These are phyloP conservation scores for Drosophila pallidifrons DNA, from an alignment of 1,140 invertebrate species.

Conservation along the genomic window DNA sequence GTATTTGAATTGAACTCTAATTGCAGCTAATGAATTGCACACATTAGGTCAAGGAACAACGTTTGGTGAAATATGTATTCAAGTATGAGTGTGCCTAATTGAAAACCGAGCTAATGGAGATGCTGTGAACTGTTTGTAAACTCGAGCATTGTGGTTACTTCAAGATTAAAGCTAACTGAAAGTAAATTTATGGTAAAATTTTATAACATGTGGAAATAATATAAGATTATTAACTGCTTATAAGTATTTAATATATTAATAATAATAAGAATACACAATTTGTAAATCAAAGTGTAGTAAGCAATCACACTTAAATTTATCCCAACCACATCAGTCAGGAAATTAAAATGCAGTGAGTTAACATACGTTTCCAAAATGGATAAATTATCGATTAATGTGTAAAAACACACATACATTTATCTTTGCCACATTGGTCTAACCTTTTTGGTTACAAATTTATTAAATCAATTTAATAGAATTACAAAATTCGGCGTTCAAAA, in stretches of 20 bases:
- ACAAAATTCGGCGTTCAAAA: background rate
- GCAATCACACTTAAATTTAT: too few species aligned
- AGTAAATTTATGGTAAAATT: background rate
- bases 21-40: conserved; percentile 74
- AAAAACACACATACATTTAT: background rate
- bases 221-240: background rate
- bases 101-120: conserved; percentile 54
- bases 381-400: background rate
- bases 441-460: background rate
- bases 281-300: too few species aligned
- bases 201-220: background rate
- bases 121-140: conserved; percentile 67
- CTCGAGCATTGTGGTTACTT: background rate
- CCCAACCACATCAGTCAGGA: too few species aligned
- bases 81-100: conserved; percentile 19
- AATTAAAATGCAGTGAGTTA: too few species aligned
- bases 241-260: too few species aligned
- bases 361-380: background rate
- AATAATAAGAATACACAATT: too few species aligned
- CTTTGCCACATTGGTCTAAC: background rate
- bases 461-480: background rate
- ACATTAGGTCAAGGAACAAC: conserved; percentile 71
- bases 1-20: conserved; percentile 73
- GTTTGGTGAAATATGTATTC: conserved; percentile 21
- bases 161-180: background rate